These are phyloP conservation scores for Aleiodes alternator DNA, from an alignment of 2,888 invertebrate species.

Conservation along the genomic window DNA sequence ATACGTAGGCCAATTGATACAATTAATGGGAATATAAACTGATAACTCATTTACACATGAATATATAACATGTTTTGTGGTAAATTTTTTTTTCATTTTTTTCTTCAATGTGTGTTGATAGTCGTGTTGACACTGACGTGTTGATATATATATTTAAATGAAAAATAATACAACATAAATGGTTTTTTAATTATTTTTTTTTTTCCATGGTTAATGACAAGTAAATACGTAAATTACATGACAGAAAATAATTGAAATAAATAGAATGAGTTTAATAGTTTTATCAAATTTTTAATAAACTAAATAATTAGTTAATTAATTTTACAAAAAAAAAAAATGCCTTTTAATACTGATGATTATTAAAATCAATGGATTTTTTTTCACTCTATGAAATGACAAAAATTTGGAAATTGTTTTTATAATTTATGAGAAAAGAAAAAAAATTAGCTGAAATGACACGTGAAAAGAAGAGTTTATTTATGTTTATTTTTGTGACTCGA, in stretches of 20 bases:
- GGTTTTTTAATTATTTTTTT: neutral
- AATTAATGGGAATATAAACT: slow-evolving; percentile 42
- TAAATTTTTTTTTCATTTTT: slow-evolving; percentile 9
- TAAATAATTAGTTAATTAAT: too few relatives aligned
- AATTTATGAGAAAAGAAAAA: neutral
- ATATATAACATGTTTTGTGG: slow-evolving; percentile 34
- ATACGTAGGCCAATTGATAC: slow-evolving; percentile 32
- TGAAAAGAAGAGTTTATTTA: slow-evolving; percentile 16
- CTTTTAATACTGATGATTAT: too few relatives aligned
- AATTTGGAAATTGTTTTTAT: too few relatives aligned
- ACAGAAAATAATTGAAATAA: neutral
- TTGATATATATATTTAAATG: neutral
- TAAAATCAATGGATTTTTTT: too few relatives aligned
- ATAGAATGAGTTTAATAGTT: too few relatives aligned
- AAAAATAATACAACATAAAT: neutral
- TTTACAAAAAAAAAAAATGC: too few relatives aligned
- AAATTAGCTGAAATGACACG: slow-evolving; percentile 37
- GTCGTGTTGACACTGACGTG: slow-evolving; percentile 24
- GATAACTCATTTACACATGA: slow-evolving; percentile 44
- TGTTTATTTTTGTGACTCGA: slow-evolving; percentile 14
- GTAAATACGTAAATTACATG: neutral
- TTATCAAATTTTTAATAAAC: too few relatives aligned
- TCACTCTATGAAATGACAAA: too few relatives aligned
- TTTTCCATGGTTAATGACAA: neutral
- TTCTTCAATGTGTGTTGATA: slow-evolving; percentile 23